Evolutionary conservation across 2,113 vertebrate species (phyloP), one percentile per base, ranked within the genome.

Genomic region (Prionailurus viverrinus): DNA sequence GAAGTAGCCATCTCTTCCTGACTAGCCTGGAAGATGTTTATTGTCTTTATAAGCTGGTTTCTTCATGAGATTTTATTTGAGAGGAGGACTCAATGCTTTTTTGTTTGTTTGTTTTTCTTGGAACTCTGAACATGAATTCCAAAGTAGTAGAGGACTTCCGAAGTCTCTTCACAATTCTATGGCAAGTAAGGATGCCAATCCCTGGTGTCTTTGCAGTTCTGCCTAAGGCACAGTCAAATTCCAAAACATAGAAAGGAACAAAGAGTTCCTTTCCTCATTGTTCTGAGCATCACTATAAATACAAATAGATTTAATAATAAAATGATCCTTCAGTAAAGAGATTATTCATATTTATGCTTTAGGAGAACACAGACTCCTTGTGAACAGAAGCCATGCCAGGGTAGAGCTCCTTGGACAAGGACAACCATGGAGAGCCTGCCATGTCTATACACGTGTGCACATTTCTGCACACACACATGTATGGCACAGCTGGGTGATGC

Each of bases 51-150:
- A 31, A 45, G 3, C 74, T 63, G 36, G 4, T 23, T 61, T 92
- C 68, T 55, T 4, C 58, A n/a, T n/a, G 45, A 21, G 27, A 86
- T 92, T 88, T 89, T 66, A 74, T n/a, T 84, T 83, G 58, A 87
- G 39, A 92, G 79, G 69, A 96, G 3, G 19, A n/a, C 83, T 69
- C 31, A 41, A 8, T 48, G 18, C 25, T 73, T 68, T 92, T 73
- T 45, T 45, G 25, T 74, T 48, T 76, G 14, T 48, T 68, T 12
- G 4, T 86, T 68, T 84, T 68, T 84, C 76, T 71, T 89, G 25
- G 12, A 83, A 31, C 29, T 86, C 36, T 66, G 55, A 74, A 83
- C 3, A 39, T 55, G 53, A 84, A n/a, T 86, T 69, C 51, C 65
- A 89, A 89, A 69, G 25, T 48, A 21, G 7, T 10, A n/a, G 78